These are phyloP conservation scores for Alauda arvensis DNA, from an alignment of 2,797 vertebrate genomes.

Conservation along the genomic window DNA sequence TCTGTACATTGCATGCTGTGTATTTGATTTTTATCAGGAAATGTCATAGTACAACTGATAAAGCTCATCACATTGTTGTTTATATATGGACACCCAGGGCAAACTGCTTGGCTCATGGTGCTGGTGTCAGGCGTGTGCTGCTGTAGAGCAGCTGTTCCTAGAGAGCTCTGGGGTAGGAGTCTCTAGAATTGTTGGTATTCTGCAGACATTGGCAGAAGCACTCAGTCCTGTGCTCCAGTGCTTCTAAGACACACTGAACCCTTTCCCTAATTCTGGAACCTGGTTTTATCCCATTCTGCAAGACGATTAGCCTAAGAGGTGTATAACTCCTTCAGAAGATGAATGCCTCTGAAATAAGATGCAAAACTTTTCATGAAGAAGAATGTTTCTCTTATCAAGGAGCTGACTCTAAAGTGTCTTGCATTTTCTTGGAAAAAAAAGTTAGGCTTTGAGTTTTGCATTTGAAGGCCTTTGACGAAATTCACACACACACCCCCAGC, in stretches of 20 bases:
- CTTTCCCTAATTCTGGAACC: neutral
- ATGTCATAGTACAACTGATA: neutral
- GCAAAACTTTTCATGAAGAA: neutral
- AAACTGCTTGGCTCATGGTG: neutral
- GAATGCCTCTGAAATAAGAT: neutral
- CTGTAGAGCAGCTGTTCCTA: neutral
- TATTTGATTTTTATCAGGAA: neutral
- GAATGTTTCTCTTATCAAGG: neutral
- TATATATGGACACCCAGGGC: neutral
- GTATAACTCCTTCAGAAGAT: neutral
- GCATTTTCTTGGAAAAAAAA: neutral
- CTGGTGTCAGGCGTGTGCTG: neutral
- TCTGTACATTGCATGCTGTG: neutral
- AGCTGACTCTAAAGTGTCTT: neutral
- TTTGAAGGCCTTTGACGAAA: neutral
- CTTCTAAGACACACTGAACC: neutral
- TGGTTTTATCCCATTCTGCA: neutral
- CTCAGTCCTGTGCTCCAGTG: neutral
- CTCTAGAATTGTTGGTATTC: neutral
- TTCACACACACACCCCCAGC: fast-evolving
- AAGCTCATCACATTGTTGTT: neutral
- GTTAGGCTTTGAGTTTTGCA: neutral
- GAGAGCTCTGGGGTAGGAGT: neutral
- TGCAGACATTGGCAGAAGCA: neutral
- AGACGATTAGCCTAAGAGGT: neutral